These are phyloP conservation scores for Nemurella pictetii DNA, from an alignment of 2,888 invertebrate genomes.

Conservation along the genomic window DNA sequence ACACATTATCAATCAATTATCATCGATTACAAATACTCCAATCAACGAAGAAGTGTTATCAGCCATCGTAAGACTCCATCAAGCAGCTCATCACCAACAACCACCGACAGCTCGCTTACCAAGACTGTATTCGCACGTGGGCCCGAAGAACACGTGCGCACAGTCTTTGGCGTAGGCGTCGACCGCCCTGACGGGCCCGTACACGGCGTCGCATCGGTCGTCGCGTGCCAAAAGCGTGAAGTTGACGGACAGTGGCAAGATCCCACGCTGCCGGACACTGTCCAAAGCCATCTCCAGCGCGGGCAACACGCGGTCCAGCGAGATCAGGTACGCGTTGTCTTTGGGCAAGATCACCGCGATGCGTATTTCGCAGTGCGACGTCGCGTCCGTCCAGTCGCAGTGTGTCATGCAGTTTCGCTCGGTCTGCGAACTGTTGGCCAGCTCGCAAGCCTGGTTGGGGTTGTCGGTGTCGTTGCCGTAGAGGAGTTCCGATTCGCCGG, in stretches of 20 bases:
- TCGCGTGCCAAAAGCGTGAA: slow-evolving; percentile 67
- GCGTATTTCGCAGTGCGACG: slow-evolving; percentile 60
- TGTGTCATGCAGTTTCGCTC: background rate
- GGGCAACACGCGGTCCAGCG: slow-evolving; percentile 55
- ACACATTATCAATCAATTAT: too few relatives aligned
- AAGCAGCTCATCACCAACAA: too few relatives aligned
- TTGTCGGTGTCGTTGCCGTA: background rate
- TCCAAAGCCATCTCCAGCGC: slow-evolving; percentile 65
- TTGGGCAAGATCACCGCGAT: slow-evolving; percentile 68
- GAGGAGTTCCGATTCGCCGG: background rate
- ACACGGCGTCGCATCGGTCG: slow-evolving; percentile 73
- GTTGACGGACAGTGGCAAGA: slow-evolving; percentile 62
- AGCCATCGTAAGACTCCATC: too few relatives aligned
- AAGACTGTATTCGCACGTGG: slow-evolving; percentile 77
- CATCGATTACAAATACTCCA: too few relatives aligned
- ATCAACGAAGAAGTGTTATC: too few relatives aligned
- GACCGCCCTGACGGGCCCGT: slow-evolving; percentile 70
- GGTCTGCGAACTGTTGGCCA: background rate
- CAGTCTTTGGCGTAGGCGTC: slow-evolving; percentile 71
- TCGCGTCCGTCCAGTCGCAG: background rate
- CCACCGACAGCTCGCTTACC: too few relatives aligned
- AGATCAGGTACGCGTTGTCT: slow-evolving; percentile 49
- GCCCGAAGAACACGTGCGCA: slow-evolving; percentile 78
- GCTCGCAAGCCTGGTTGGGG: slow-evolving; percentile 15
- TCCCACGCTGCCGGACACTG: slow-evolving; percentile 55